Conservation (phyloP, 2,113 vertebrate species). For the Neogale vison region DNA sequence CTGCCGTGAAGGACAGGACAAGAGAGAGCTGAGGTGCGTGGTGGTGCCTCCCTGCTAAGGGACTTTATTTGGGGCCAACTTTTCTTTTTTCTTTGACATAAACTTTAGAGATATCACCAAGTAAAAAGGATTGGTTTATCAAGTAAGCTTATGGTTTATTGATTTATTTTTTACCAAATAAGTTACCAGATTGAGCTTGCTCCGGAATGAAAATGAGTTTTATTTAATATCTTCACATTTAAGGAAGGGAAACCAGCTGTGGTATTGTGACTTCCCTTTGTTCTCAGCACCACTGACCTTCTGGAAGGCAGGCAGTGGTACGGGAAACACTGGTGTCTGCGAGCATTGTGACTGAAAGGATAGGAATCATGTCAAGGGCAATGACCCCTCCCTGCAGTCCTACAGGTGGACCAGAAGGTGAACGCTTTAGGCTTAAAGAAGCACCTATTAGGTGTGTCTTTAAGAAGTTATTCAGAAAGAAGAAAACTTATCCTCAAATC, state of each 20-base stretch:
- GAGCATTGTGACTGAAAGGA: too few species aligned
- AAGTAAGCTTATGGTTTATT: not conserved
- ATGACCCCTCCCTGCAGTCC: not conserved
- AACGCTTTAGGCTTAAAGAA: not conserved
- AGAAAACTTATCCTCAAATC: not conserved
- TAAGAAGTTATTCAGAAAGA: not conserved
- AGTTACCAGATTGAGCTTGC: not conserved
- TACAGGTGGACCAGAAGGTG: not conserved
- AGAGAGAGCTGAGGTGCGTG: not conserved
- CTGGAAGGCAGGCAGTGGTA: not conserved
- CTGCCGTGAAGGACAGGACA: not conserved
- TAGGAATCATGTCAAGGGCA: fast-evolving
- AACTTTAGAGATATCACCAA: not conserved
- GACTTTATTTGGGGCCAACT: not conserved
- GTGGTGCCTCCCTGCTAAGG: not conserved
- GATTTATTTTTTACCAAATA: not conserved
- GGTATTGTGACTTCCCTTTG: fast-evolving
- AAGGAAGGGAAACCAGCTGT: too few species aligned
- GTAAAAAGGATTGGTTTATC: not conserved
- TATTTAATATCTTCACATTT: not conserved
- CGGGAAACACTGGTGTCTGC: not conserved
- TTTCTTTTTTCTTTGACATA: not conserved
- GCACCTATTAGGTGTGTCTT: not conserved
- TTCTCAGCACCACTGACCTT: not conserved
- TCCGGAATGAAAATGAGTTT: not conserved